phyloP scores from a whole-genome alignment of 2,797 vertebrate species.

The Bucorvus abyssinicus region DNA sequence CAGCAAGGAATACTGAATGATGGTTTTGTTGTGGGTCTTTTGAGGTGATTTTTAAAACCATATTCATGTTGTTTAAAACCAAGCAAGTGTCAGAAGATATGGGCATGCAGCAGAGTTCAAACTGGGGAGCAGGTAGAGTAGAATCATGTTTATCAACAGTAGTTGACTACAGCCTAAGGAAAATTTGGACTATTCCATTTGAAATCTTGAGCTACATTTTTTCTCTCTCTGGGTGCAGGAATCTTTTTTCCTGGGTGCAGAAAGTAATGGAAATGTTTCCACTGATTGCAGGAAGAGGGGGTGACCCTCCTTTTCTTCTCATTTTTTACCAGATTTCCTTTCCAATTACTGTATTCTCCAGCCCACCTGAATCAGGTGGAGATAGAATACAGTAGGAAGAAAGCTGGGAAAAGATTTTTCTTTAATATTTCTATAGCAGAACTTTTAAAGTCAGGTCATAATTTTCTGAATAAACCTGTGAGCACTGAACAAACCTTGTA shows the following conservation, averaged over 20 bases:
- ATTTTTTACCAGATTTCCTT: constrained; percentile 7
- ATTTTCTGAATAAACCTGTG: constrained; percentile 6
- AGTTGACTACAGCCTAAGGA: background rate
- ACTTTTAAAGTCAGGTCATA: background rate
- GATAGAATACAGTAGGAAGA: background rate
- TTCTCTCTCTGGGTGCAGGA: background rate
- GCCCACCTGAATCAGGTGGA: constrained; percentile 16
- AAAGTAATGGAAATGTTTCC: background rate
- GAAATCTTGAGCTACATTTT: background rate
- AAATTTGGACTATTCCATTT: background rate
- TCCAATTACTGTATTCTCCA: constrained; percentile 20
- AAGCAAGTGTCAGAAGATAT: background rate
- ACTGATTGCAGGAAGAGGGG: background rate
- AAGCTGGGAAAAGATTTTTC: background rate
- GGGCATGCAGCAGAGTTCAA: background rate
- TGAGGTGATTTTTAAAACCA: background rate
- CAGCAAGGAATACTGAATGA: background rate
- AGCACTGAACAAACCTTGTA: background rate
- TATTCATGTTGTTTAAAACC: background rate
- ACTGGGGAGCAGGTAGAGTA: background rate
- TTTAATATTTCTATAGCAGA: background rate
- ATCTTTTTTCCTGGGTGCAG: background rate
- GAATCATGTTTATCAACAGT: background rate
- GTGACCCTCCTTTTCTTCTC: background rate
- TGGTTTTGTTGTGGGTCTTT: background rate